phyloP scores from a whole-genome alignment of 2,113 vertebrate genomes.

The Chinchilla lanigera region DNA sequence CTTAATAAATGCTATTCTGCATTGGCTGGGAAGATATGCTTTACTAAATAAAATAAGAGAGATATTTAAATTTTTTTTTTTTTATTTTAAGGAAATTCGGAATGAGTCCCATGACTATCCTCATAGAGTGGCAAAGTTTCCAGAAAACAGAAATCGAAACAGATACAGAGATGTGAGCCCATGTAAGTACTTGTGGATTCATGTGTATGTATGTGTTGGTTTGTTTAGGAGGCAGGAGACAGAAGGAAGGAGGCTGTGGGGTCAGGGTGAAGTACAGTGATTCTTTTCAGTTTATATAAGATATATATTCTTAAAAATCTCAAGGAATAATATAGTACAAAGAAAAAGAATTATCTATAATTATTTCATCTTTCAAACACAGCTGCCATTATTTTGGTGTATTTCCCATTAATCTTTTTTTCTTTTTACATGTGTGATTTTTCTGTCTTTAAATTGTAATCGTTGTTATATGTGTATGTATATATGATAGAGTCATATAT shows the following conservation, averaged over 20 bases:
- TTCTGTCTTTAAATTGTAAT: conserved; percentile 17
- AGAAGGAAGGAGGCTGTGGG: not conserved
- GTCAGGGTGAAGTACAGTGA: not conserved
- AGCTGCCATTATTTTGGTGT: not conserved
- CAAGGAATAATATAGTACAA: not conserved
- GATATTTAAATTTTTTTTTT: conserved; percentile 73
- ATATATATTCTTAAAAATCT: not conserved
- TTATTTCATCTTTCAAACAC: conserved; percentile 10
- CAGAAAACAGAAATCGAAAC: conserved; percentile 96
- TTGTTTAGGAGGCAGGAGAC: conserved; percentile 10
- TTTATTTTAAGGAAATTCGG: conserved; percentile 94
- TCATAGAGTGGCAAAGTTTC: conserved; percentile 95
- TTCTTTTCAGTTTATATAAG: not conserved
- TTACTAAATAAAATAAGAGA: conserved; percentile 50
- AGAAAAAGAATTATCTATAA: not conserved
- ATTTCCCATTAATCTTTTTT: not conserved
- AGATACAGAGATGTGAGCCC: conserved; percentile 99
- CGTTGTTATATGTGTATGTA: not conserved
- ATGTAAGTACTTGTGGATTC: conserved; percentile 91
- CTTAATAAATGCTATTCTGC: conserved; percentile 50
- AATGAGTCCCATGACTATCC: conserved; percentile 94
- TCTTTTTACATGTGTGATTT: conserved; percentile 7
- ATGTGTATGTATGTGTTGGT: conserved; percentile 39
- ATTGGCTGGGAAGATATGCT: conserved; percentile 7
- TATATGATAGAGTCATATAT: not conserved